A percentile compares a stretch with the other conserved stretches of the same genome.
These are phyloP conservation scores for Pygoscelis adeliae DNA, from an alignment of 2,113 vertebrate genomes.

Conservation along the genomic window DNA sequence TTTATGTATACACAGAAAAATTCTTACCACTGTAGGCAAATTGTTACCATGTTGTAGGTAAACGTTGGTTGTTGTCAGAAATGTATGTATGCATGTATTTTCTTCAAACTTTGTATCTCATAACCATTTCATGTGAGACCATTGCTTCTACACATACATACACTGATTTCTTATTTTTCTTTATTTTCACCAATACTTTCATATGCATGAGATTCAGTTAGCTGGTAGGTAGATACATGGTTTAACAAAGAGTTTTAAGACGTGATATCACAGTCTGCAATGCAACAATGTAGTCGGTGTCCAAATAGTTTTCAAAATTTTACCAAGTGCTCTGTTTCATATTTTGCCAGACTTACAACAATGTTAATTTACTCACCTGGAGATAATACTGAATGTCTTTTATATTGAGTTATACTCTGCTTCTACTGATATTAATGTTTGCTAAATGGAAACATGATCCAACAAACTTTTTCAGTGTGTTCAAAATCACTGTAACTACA, in stretches of 20 bases:
- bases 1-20: not conserved
- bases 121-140: not conserved
- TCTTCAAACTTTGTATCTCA: not conserved
- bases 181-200: not conserved
- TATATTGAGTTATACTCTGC: not conserved
- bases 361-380: not conserved
- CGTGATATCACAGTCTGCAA: not conserved
- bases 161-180: not conserved
- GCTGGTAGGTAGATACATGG: not conserved
- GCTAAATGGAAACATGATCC: not conserved
- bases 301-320: not conserved
- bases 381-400: not conserved
- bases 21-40: not conserved
- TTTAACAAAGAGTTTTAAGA: not conserved
- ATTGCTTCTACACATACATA: not conserved
- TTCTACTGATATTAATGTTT: not conserved
- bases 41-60: not conserved
- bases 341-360: not conserved
- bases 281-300: not conserved
- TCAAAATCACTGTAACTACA: not conserved
- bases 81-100: not conserved
- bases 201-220: not conserved
- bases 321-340: not conserved
- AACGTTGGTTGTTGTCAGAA: not conserved
- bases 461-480: not conserved